Evolutionary conservation across 64 coral and sea anemone species (phyloP).

Genomic region (Orbicella faveolata): DNA sequence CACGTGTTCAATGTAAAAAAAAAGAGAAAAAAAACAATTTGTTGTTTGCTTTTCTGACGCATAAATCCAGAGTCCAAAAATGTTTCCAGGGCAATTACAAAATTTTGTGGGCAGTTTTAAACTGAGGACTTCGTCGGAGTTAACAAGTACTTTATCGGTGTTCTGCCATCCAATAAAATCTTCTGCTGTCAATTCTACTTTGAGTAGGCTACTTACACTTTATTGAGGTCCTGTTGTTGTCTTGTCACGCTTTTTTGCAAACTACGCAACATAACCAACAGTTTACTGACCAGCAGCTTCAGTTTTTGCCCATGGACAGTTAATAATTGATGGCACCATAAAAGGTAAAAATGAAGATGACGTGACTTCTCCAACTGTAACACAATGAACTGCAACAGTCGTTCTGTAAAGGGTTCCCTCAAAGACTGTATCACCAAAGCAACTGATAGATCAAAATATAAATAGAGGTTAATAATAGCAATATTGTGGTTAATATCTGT

Average conservation of each 20-base stretch:
- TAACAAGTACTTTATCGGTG: too few species aligned
- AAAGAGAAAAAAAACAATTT: too few species aligned
- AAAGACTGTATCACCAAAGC: conserved; percentile 70
- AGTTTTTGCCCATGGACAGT: conserved; percentile 72
- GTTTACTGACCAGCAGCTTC: conserved; percentile 52
- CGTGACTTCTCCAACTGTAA: conserved; percentile 80
- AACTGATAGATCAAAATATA: conserved; percentile 50
- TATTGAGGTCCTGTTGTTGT: conserved; percentile 85
- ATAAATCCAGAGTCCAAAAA: too few species aligned
- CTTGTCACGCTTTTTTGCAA: conserved; percentile 90
- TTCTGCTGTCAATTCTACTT: too few species aligned
- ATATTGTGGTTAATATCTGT: background rate
- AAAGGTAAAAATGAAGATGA: conserved; percentile 88
- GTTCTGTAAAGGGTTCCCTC: conserved; percentile 73
- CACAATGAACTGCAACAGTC: conserved; percentile 78
- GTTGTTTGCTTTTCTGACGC: too few species aligned
- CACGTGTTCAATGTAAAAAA: too few species aligned
- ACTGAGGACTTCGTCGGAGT: too few species aligned
- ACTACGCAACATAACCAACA: conserved; percentile 78
- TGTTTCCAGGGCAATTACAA: too few species aligned
- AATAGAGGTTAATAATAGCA: background rate
- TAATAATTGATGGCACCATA: conserved; percentile 89
- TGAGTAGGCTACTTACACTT: conserved; percentile 68
- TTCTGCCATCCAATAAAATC: too few species aligned
- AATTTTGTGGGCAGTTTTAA: too few species aligned